Base-by-base conservation (phyloP, 2,113 vertebrate species). In the Campylorhamphus procurvoides region DNA sequence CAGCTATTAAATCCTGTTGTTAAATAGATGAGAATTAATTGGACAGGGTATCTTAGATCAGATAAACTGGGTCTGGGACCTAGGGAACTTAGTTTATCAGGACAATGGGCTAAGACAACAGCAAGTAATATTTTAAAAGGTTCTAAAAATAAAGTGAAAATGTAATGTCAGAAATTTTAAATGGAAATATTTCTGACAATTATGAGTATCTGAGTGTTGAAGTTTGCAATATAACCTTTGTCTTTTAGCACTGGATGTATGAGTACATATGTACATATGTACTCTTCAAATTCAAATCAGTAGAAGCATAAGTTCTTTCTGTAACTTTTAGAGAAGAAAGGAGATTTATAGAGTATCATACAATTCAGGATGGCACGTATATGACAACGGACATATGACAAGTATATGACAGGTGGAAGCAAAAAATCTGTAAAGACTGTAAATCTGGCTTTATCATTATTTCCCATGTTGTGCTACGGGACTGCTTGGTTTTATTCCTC, bases 11-110 rank as follows among this genome's bases (percentile, higher is more conserved):
- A 92, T 55, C 18, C 67, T 86, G 15, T 59, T 50, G 46, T 23
- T 71, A 86, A 97, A 92, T 22, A 95, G 74, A 67, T 28, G 55
- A 66, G 23, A 94, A 87, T 71, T 93, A 94, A 83, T 90, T 95
- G 79, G 23, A 18, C 12, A 58, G 50, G 18, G 6, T 83, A 80
- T 80, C 72, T 92, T 71, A 92, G 46, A 91, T 90, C 44, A 92
- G 88, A 90, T 86, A 94, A 92, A 88, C 17, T 29, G 58, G 63
- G 27, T 62, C n/a, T 90, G 83, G 35, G 46, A 83, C 59, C 50
- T 33, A 29, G 78, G 75, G 55, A 94, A 53, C 23, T 62, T 13
- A 20, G 28, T 69, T 96, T 89, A 69, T 86, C 55, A 67, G 55
- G 31, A 64, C 49, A 90, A 44, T 28, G 27, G 73, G 63, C n/a